Evolutionary conservation across 1,140 invertebrate species (phyloP), one percentile per base, ranked within the genome.

Genomic region (Potamilus streckersoni): DNA sequence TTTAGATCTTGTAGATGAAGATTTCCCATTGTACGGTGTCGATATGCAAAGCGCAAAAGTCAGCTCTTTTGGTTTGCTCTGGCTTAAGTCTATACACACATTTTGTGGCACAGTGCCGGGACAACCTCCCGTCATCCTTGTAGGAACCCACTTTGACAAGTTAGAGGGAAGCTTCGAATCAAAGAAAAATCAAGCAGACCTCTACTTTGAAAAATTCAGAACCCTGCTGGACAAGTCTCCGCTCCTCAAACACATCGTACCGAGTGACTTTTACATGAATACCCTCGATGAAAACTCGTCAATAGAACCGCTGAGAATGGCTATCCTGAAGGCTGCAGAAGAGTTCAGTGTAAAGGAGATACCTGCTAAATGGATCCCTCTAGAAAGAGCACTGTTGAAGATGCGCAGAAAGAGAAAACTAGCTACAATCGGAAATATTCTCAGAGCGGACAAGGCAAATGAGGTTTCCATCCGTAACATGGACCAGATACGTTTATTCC

Each of bases 61-160:
- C 11, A 72, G 69, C 31, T 70, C 72, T 71, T 72, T 68, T 56
- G 70, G 69, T 15, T 65, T 72, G n/a, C 73, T 77, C 31, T 77
- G 75, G 75, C 57, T 77, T 16, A 23, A 71, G 19, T 77, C 75
- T 1, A 71, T 77, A 56, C 75, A 77, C 58, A 76, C 74, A 11
- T 73, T 77, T 55, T 77, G 70, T 31, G 75, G 75, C 8, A 66
- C 72, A n/a, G 69, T 77, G 4, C 75, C 63, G 1, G 70, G 75
- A 15, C 70, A 73, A n/a, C 70, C 75, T 19, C 63, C 75, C 0
- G 69, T 72, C 16, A 77, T 77, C 63, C 75, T 77, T 31, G 75
- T 77, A 0, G 75, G 75, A 20, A 73, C 75, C 17, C 69, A 77
- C n/a, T 67, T 56, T 0, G 62, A 68, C 20, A 49, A 49, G 38